Evolutionary conservation across 2,888 invertebrate species (phyloP), one percentile per base, ranked within the genome.

Genomic region (Vannuccia rotundouncinata): DNA sequence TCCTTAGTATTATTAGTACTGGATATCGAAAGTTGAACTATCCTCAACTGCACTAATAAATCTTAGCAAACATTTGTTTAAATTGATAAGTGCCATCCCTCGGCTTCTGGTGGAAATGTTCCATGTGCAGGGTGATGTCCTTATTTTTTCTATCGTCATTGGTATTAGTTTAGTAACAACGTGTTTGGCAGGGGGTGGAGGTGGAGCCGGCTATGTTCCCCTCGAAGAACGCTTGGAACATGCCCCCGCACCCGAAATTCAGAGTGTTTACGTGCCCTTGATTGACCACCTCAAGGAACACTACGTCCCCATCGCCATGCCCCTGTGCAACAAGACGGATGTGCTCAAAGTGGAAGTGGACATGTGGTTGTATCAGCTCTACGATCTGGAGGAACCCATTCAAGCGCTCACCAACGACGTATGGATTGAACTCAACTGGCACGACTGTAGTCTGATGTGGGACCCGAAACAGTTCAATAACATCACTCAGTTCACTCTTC

Each of bases 361-460:
- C 31, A 79, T 79, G 79, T 79, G 74, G 79, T 79, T 79, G 22
- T 79, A 79, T 27, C 79, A 79, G 79, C 76, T 79, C 1, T 79
- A 74, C 30, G 79, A 79, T 29, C 74, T 79, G n/a, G 79, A 79
- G n/a, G 79, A 79, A 30, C 79, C 79, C 29, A 79, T 31, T 25
- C 79, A 79, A 79, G 78, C 31, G 27, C 79, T 79, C 1, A 79
- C 30, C 77, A 29, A 74, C 1, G 79, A 79, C 29, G 79, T 79
- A 0, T 79, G 79, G 79, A 79, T 79, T 29, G 79, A 79, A 5
- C 78, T 79, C 27, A 79, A 76, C 29, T 79, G 79, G 79, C 66
- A 79, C 29, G 79, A 79, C 79, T 79, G 79, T n/a, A 22, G 28
- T 2, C 66, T 79, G 30, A 28, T 74, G 0, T 79, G 78, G 79